Evolutionary conservation across 2,797 vertebrate species (phyloP), one percentile per base, ranked within the genome.

Genomic region (Thripadectes ignobilis): DNA sequence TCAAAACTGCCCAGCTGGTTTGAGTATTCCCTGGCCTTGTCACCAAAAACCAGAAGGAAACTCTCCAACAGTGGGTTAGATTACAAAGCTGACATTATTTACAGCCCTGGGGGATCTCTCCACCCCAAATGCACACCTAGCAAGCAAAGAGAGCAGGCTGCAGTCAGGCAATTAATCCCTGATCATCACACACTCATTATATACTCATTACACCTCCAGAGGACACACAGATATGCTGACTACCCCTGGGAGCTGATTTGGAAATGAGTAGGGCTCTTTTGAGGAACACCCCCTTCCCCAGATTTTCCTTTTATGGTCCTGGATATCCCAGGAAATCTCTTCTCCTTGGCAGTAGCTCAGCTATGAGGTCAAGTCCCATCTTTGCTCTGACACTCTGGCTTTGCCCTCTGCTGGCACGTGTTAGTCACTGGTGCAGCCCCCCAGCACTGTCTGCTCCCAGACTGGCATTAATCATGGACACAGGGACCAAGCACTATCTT

Each of bases 1-100:
- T 49, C 29, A 5, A 3, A 2, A 5, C 13, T 1, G 11, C 13
- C 4, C 62, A 43, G 5, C 34, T 24, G 5, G 27, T 21, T 58
- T 10, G 14, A 57, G 10, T 7, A 68, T 6, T 51, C 46, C 54
- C 63, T 39, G 39, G 17, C 27, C 21, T 17, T n/a, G 30, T 58
- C 45, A 58, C 9, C 3, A 8, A 80, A 68, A 58, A 39, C 7
- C 1, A 2, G 43, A 58, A 58, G 49, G 29, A 29, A 67, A 48
- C 30, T 67, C 43, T 67, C 46, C 52, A 58, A n/a, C 34, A 58
- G 34, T 29, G 48, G 49, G 9, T 34, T 41, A 29, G 19, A 36
- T 41, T 34, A 49, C 36, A 68, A 58, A 68, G 30, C 19, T 1
- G 2, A 34, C 9, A 34, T 57, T 29, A 34, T n/a, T 57, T 51